phyloP scores from a whole-genome alignment of 2,888 invertebrate species.

The Melanotus villosus region DNA sequence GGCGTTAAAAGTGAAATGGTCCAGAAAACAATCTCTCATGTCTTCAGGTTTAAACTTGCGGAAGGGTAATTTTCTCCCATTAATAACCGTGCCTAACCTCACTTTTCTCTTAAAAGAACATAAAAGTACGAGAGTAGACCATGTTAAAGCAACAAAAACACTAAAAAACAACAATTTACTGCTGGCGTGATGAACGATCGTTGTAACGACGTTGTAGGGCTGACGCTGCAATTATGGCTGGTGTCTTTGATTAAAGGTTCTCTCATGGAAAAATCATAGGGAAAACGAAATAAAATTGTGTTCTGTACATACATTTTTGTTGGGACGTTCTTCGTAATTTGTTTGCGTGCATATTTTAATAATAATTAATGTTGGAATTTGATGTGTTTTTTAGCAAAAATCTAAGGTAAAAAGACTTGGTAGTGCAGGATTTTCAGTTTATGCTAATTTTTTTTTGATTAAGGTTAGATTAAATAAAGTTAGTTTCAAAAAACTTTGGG shows the following conservation, averaged over 20 bases:
- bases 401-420: no score
- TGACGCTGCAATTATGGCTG: constrained; percentile 1
- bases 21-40: no score
- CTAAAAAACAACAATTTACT: constrained; percentile 14
- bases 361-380: no score
- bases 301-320: not conserved
- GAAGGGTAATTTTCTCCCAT: not conserved
- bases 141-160: not conserved
- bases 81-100: not conserved
- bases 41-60: no score
- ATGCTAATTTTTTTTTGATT: no score
- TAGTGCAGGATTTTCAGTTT: no score
- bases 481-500: no score
- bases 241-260: constrained; percentile 5
- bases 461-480: no score
- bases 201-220: not conserved
- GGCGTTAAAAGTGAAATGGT: no score
- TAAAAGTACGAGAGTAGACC: not conserved
- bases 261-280: constrained; percentile 12
- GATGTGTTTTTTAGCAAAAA: no score
- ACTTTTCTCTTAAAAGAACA: not conserved
- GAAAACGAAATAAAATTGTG: not conserved
- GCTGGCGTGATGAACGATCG: constrained; percentile 4
- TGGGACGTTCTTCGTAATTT: no score
- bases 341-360: no score